Percentiles rank a stretch among this genome's conserved stretches.
phyloP scores from a whole-genome alignment of 2,113 vertebrate species.

The Plotosus lineatus region DNA sequence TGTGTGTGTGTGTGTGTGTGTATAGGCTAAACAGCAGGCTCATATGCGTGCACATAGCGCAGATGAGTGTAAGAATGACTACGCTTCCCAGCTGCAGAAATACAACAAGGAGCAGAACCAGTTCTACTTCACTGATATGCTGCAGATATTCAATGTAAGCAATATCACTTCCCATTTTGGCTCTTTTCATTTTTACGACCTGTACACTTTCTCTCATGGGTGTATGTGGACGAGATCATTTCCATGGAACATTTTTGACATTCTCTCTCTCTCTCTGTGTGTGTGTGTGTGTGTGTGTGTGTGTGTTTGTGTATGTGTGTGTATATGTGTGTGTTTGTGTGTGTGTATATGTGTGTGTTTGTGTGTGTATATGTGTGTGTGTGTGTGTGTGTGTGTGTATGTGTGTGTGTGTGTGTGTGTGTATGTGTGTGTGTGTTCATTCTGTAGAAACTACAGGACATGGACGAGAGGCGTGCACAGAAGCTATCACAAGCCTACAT shows the following conservation, averaged over 20 bases:
- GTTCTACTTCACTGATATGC: conserved; percentile 87
- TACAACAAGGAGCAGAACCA: conserved; percentile 86
- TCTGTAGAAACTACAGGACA: conserved; percentile 83
- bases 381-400: conserved; percentile 19
- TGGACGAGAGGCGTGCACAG: conserved; percentile 80
- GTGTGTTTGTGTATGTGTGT: conserved; percentile 20
- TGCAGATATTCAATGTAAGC: conserved; percentile 84
- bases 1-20: conserved; percentile 25
- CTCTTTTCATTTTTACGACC: neutral
- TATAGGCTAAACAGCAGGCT: conserved; percentile 85
- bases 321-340: conserved; percentile 16
- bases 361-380: conserved; percentile 18
- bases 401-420: conserved; percentile 15
- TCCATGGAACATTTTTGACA: neutral
- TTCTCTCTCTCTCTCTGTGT: too few relatives aligned
- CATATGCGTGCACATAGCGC: conserved; percentile 80
- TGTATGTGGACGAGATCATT: neutral
- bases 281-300: too few relatives aligned
- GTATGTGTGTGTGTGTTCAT: conserved; percentile 12
- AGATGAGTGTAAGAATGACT: conserved; percentile 88
- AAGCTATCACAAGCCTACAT: conserved; percentile 78
- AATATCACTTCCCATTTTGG: neutral
- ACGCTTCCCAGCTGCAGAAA: conserved; percentile 83
- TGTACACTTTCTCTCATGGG: neutral
- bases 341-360: conserved; percentile 19